Base-by-base conservation (phyloP, 2,113 vertebrate genomes). In the Elanoides forficatus region DNA sequence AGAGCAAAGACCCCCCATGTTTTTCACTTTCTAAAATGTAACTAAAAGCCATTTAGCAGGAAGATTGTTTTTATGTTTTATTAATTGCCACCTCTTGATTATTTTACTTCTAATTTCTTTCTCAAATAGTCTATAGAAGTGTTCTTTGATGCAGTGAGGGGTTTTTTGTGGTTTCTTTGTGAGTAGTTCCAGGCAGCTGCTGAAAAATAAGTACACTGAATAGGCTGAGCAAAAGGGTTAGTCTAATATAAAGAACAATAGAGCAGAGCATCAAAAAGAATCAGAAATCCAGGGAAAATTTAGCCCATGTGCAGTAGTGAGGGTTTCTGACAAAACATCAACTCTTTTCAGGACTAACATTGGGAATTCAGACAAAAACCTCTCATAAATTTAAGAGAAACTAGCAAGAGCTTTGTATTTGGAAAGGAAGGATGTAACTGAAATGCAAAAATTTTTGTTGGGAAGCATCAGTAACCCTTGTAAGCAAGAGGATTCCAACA, bases 121-220 rank as follows among this genome's bases (percentile, higher is more conserved):
- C 76, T 79, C 45, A 38, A 32, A 65, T 14, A 19, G 20, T 29
- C 56, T 50, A 15, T 7, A 14, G 32, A 79, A 75, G 21, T 45
- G 29, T 42, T 58, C 8, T 82, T 63, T 84, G 70, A 53, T 14
- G 21, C 13, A 7, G 1, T 27, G 71, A 63, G 32, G 19, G 10
- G 2, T 60, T 45, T 29, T 84, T 65, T 74, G 71, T 38, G 32
- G 23, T 43, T 83, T n/a, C 71, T 86, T 71, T 92, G 76, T 86
- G 86, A 92, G 12, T 17, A 40, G 66, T 90, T 68, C 71, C 89
- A 90, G 81, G 85, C 94, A 95, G 91, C 87, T 93, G 91, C 53
- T 68, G 59, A 38, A 88, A 91, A 88, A 68, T 71, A 78, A 88
- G 53, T 23, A 7, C 30, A 7, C 15, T 52, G 92, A 72, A 91